Percentiles rank a stretch among this genome's conserved stretches.
These are phyloP conservation scores for Trichonephila inaurata DNA, from an alignment of 1,140 invertebrate genomes.

Conservation along the genomic window DNA sequence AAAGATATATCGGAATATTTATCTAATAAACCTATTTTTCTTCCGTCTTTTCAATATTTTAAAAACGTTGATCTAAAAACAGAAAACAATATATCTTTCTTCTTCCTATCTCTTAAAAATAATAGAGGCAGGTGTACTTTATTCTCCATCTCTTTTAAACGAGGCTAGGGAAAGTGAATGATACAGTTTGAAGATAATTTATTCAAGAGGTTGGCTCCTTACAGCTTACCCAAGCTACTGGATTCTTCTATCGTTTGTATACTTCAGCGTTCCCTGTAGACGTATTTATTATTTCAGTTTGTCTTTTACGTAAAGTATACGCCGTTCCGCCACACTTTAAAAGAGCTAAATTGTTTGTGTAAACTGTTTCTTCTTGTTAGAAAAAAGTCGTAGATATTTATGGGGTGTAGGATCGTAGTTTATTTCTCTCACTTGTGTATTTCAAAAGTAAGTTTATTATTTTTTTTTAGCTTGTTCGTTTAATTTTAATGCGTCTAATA, in stretches of 20 bases:
- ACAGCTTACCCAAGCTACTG: background rate
- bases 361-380: conserved; percentile 6
- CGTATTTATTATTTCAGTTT: conserved; percentile 45
- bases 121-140: background rate
- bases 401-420: background rate
- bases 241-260: conserved; percentile 7
- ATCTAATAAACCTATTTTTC: background rate
- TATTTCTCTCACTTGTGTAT: background rate
- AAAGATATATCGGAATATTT: too few species aligned
- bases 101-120: background rate
- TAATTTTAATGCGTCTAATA: background rate
- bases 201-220: conserved; percentile 23
- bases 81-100: background rate
- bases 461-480: background rate
- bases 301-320: conserved; percentile 31
- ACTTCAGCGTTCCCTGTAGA: background rate
- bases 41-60: background rate
- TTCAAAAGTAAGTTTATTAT: background rate
- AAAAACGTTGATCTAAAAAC: background rate
- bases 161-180: background rate
- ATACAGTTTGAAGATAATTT: conserved; percentile 21
- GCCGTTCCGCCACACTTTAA: background rate
- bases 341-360: conserved; percentile 22
- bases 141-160: background rate
- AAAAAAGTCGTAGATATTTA: conserved; percentile 12